These are phyloP conservation scores for Drosophila gunungcola DNA, from an alignment of 1,140 invertebrate genomes.

Conservation along the genomic window DNA sequence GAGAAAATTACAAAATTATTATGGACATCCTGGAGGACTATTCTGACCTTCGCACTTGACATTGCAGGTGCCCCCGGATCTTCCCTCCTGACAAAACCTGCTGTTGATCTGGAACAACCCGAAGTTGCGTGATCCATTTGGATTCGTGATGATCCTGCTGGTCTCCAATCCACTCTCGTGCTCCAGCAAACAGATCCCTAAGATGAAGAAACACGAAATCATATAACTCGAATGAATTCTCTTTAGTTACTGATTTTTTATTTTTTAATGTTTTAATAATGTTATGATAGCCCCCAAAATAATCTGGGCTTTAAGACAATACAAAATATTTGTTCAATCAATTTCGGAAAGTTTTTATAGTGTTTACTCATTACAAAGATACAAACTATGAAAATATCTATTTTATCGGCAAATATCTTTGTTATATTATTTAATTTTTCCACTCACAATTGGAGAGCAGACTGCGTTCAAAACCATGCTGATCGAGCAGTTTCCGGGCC, in stretches of 20 bases:
- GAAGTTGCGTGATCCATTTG: conserved; percentile 87
- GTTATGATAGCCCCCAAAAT: no score
- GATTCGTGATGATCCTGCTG: conserved; percentile 86
- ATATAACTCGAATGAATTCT: no score
- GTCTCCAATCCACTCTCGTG: conserved; percentile 89
- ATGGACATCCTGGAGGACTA: no score
- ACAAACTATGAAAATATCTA: no score
- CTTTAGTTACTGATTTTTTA: no score
- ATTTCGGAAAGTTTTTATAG: no score
- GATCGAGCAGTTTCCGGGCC: conserved; percentile 59
- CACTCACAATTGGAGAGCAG: conserved; percentile 59
- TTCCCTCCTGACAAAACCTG: conserved; percentile 56
- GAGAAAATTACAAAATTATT: background rate
- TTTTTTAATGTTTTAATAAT: no score
- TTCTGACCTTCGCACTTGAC: conserved; percentile 64
- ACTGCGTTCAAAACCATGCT: conserved; percentile 60
- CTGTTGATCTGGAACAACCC: conserved; percentile 88
- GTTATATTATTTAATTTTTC: no score
- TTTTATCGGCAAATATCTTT: no score
- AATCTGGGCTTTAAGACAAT: no score
- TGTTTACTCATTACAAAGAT: no score
- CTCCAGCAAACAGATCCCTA: conserved; percentile 90
- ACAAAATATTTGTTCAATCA: no score
- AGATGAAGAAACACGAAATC: background rate
- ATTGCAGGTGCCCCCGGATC: conserved; percentile 65